phyloP scores from a whole-genome alignment of 2,113 vertebrate genomes.

The Beaufortia kweichowensis region DNA sequence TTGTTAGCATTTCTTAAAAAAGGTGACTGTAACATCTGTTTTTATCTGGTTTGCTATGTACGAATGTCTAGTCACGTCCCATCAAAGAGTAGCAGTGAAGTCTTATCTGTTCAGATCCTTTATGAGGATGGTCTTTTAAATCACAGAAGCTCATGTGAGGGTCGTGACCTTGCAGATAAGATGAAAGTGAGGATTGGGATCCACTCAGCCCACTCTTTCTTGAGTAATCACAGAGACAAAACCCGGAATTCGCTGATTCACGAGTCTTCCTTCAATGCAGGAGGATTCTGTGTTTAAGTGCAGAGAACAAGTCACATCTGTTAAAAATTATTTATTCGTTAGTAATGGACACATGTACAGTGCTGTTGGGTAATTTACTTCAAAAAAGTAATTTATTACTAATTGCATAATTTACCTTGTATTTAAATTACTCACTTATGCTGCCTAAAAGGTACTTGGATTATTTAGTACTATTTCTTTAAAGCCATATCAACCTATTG shows the following conservation, averaged over 20 bases:
- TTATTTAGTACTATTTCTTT: too few species aligned
- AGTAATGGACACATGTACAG: neutral
- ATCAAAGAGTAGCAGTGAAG: neutral
- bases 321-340: too few species aligned
- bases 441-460: too few species aligned
- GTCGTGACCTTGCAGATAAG: conserved; percentile 60
- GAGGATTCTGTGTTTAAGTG: neutral
- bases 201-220: conserved; percentile 15
- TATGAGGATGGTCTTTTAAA: conserved; percentile 15
- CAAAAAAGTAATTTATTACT: too few species aligned
- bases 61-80: neutral
- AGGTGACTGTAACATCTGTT: neutral
- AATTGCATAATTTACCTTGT: too few species aligned
- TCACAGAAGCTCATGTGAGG: conserved; percentile 43
- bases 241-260: neutral
- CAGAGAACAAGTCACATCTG: neutral
- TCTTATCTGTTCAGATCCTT: conserved; percentile 21
- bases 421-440: too few species aligned
- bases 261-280: neutral
- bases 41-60: conserved; percentile 19
- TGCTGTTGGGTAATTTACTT: neutral
- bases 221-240: conserved; percentile 24
- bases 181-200: conserved; percentile 60
- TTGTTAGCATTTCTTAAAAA: neutral
- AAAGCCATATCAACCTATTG: too few species aligned